These are phyloP conservation scores for Syngnathus floridae DNA, from an alignment of 2,113 vertebrate genomes.

Conservation along the genomic window DNA sequence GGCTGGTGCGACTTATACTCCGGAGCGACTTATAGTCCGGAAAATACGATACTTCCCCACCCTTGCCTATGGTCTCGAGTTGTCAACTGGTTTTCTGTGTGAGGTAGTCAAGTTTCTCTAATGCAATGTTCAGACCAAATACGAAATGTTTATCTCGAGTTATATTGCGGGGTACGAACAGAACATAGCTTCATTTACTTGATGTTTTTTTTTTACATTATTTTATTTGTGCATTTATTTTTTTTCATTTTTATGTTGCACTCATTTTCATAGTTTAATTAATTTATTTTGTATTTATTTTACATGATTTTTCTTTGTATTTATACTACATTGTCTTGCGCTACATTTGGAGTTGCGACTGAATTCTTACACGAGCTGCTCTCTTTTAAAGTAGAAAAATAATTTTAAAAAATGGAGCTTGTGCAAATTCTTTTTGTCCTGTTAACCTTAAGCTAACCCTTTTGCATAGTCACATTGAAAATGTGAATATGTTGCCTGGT, in stretches of 20 bases:
- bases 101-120: too few species aligned
- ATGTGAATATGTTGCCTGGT: constrained; percentile 57
- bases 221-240: not conserved
- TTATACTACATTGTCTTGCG: too few species aligned
- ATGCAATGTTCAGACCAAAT: not conserved
- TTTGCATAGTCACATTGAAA: constrained; percentile 24
- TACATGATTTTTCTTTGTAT: too few species aligned
- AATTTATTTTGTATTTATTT: too few species aligned
- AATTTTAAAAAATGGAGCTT: not conserved
- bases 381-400: not conserved
- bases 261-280: not conserved
- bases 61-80: too few species aligned
- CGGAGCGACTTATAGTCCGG: too few species aligned
- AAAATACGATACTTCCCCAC: too few species aligned
- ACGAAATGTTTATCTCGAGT: too few species aligned
- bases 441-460: constrained; percentile 47
- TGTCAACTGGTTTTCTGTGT: too few species aligned
- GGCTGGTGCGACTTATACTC: too few species aligned
- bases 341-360: not conserved
- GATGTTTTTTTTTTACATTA: not conserved
- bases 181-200: not conserved
- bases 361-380: not conserved
- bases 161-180: too few species aligned
- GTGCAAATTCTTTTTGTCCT: not conserved
- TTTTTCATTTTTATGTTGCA: not conserved